phyloP scores from a whole-genome alignment of 2,113 vertebrate species.

The Zingel zingel region DNA sequence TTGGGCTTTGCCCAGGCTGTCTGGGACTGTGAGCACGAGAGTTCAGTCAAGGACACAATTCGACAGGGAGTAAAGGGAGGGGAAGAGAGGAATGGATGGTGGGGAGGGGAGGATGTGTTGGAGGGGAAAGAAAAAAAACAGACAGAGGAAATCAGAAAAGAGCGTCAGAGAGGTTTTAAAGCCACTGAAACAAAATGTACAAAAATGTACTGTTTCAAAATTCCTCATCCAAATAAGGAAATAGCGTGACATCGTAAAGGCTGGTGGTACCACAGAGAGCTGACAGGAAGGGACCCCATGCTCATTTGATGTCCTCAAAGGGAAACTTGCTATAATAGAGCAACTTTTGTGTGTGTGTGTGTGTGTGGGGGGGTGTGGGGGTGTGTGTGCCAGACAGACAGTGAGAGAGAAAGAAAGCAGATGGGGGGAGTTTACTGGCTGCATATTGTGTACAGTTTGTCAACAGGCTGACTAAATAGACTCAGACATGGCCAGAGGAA shows the following conservation, averaged over 20 bases:
- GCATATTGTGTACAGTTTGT: conserved; percentile 79
- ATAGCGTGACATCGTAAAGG: conserved; percentile 24
- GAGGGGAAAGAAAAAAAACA: conserved; percentile 69
- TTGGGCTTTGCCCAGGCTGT: conserved; percentile 68
- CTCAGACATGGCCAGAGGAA: conserved; percentile 76
- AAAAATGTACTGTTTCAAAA: conserved; percentile 50
- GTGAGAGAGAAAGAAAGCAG: conserved; percentile 65
- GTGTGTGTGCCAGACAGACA: conserved; percentile 31
- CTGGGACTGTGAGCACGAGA: conserved; percentile 68
- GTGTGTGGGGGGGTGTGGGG: conserved; percentile 27
- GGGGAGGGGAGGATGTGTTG: conserved; percentile 59
- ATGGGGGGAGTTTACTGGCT: conserved; percentile 75
- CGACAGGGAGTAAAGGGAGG: conserved; percentile 75
- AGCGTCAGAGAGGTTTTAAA: conserved; percentile 60
- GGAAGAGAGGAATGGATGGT: conserved; percentile 69
- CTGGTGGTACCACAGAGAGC: conserved; percentile 20
- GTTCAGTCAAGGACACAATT: conserved; percentile 81
- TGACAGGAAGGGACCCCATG: conserved; percentile 26
- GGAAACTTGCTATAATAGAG: conserved; percentile 46
- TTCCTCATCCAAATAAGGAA: conserved; percentile 65
- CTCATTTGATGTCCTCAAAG: conserved; percentile 37
- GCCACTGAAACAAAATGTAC: conserved; percentile 61
- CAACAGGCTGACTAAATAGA: conserved; percentile 82
- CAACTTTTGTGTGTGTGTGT: conserved; percentile 59
- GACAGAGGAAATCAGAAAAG: conserved; percentile 71